Percentiles rank a stretch among this genome's conserved stretches.
phyloP scores from a whole-genome alignment of 2,113 vertebrate species.

The Sinocyclocheilus grahami region DNA sequence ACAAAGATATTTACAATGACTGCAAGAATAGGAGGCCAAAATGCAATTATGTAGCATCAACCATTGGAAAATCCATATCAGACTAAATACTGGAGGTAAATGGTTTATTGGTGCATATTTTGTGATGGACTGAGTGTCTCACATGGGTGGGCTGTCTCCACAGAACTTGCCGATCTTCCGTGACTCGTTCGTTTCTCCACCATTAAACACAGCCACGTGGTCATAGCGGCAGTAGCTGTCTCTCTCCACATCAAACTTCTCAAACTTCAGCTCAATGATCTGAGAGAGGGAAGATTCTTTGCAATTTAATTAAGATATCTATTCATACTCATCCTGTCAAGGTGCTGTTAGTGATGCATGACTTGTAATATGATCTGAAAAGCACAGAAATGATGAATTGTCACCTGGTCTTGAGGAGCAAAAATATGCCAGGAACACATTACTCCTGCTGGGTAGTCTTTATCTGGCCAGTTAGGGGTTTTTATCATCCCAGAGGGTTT shows the following conservation, averaged over 20 bases:
- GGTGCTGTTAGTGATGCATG: background rate
- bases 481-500: conserved; percentile 80
- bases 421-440: conserved; percentile 85
- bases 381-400: background rate
- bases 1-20: no score
- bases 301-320: background rate
- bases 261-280: conserved; percentile 83
- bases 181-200: conserved; percentile 79
- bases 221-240: conserved; percentile 87
- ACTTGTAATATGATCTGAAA: background rate
- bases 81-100: background rate
- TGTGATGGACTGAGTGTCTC: conserved; percentile 63
- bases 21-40: no score
- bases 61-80: background rate
- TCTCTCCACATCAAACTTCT: conserved; percentile 88
- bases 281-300: conserved; percentile 15
- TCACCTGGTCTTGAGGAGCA: conserved; percentile 84
- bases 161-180: conserved; percentile 84
- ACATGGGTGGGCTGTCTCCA: conserved; percentile 86
- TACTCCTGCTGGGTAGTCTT: conserved; percentile 85
- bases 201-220: conserved; percentile 81
- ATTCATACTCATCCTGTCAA: conserved; percentile 18
- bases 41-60: background rate
- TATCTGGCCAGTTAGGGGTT: conserved; percentile 86
- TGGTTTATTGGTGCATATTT: background rate